Evolutionary conservation across 2,113 vertebrate genomes (phyloP), one percentile per base, ranked within the genome.

Genomic region (Phalacrocorax aristotelis): DNA sequence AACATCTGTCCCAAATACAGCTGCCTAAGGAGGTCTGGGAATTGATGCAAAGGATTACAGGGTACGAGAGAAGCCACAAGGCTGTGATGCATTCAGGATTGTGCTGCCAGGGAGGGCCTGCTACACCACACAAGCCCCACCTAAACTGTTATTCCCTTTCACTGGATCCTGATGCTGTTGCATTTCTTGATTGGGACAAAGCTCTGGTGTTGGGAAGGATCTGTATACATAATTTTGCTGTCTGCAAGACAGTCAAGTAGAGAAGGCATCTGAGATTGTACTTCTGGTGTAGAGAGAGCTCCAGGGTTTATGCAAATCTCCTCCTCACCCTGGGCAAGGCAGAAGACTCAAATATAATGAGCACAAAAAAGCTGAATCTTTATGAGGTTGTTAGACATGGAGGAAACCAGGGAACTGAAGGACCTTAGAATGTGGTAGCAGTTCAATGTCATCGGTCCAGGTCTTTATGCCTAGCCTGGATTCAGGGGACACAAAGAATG

Each of bases 61-160:
- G 19, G 4, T 26, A 38, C 15, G 12, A 84, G 9, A 60, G 57
- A 76, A 88, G n/a, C 13, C 42, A 65, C 0, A 0, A 61, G 15
- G 29, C 25, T 3, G 1, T 0, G 0, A 14, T 36, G 22, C 2
- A 2, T 77, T 93, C 51, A 61, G 30, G 36, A 36, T 7, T 20
- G 30, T 44, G 30, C 16, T 90, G 52, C 49, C 27, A 20, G 7
- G 2, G 5, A 64, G 12, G 9, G 7, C 6, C 27, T 74, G 40
- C 25, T 80, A 65, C 6, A 29, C 32, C 15, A 38, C 2, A 4
- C 5, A 75, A 77, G 25, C 8, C 7, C 11, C 46, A 58, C 32
- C 34, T 70, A 49, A 76, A 11, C 3, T 21, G 3, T n/a, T 76
- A 9, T 4, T 93, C 19, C 11, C 18, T 84, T 87, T 64, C 21